These are phyloP conservation scores for Eupeodes luniger DNA, from an alignment of 2,888 invertebrate species.

Conservation along the genomic window DNA sequence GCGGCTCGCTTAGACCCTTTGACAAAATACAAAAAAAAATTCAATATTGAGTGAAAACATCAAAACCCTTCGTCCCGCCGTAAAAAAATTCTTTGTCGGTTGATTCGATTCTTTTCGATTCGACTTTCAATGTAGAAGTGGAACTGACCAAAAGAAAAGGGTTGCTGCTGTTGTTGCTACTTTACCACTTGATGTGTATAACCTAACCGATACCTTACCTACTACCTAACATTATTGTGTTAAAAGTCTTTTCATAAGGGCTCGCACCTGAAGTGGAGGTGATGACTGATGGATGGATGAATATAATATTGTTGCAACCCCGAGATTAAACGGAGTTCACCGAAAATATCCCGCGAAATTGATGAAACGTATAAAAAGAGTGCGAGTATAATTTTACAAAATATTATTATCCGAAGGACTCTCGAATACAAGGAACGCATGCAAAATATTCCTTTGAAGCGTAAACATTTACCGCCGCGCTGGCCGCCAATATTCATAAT, in stretches of 20 bases:
- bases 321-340: constrained; percentile 43
- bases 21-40: constrained; percentile 5
- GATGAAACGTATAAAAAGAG: constrained; percentile 1
- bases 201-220: not conserved
- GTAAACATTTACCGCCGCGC: constrained; percentile 68
- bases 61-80: constrained; percentile 34
- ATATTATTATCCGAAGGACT: constrained; percentile 38
- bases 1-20: constrained; percentile 52
- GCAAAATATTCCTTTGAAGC: constrained; percentile 72
- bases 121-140: not conserved
- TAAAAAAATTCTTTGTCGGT: constrained; percentile 45
- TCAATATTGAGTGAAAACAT: constrained; percentile 19
- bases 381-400: constrained; percentile 4
- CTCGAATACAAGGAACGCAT: constrained; percentile 38
- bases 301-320: constrained; percentile 71
- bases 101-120: constrained; percentile 13
- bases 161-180: constrained; percentile 13
- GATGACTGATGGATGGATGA: constrained; percentile 65
- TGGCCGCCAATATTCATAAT: not conserved
- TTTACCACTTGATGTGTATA: constrained; percentile 55
- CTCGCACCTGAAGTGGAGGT: constrained; percentile 75
- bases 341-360: constrained; percentile 9
- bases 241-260: not conserved
- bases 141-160: constrained; percentile 67
- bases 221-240: not conserved